Percentiles rank a stretch among this genome's conserved stretches.
These are phyloP conservation scores for Syrmaticus mikado DNA, from an alignment of 2,113 vertebrate species.

Conservation along the genomic window DNA sequence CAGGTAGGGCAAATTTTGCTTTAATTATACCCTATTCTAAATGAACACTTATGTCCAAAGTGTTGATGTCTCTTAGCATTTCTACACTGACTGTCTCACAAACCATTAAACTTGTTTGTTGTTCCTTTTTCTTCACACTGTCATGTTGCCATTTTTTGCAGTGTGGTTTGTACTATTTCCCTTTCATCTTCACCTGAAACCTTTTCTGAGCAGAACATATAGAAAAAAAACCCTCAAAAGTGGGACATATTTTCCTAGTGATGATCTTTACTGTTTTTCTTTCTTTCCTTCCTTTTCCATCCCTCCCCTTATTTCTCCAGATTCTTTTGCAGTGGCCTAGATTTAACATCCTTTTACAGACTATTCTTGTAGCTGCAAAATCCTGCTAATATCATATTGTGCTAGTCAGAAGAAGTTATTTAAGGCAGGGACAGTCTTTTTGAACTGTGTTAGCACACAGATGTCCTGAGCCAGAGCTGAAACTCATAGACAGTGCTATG, in stretches of 20 bases:
- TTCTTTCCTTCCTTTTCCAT: neutral
- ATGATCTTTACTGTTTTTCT: neutral
- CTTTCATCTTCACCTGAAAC: constrained; percentile 14
- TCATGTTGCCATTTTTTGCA: neutral
- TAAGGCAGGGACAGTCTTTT: constrained; percentile 30
- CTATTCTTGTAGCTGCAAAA: constrained; percentile 46
- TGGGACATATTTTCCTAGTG: constrained; percentile 33
- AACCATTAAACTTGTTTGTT: neutral
- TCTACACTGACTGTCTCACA: neutral
- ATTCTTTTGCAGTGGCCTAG: constrained; percentile 54
- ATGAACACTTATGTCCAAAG: neutral
- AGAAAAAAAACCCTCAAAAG: neutral
- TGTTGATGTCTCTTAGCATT: neutral
- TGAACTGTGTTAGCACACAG: neutral
- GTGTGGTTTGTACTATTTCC: neutral
- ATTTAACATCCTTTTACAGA: constrained; percentile 45
- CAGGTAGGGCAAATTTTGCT: neutral
- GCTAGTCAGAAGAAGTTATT: constrained; percentile 34
- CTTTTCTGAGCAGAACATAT: neutral
- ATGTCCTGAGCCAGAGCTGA: neutral
- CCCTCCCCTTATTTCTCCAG: constrained; percentile 11
- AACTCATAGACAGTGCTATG: neutral
- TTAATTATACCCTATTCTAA: neutral
- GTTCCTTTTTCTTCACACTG: neutral
- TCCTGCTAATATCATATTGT: constrained; percentile 16